phyloP scores from a whole-genome alignment of 2,113 vertebrate species.

The Pelvicachromis taeniatus region DNA sequence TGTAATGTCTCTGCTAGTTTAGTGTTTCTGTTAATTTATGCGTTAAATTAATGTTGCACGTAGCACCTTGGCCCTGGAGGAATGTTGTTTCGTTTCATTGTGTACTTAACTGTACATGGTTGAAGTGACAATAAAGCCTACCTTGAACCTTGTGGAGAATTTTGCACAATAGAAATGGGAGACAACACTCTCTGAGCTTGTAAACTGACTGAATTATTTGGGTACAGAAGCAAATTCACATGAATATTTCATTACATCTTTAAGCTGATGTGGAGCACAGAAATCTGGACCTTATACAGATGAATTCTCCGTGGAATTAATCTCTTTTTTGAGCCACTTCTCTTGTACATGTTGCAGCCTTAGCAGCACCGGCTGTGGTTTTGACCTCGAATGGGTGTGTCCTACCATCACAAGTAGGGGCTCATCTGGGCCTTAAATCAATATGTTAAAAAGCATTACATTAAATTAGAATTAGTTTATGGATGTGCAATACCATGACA shows the following conservation, averaged over 20 bases:
- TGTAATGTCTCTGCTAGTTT: too few species aligned
- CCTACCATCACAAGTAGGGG: background rate
- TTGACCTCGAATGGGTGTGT: background rate
- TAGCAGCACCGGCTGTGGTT: background rate
- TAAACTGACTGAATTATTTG: background rate
- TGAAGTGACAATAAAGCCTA: too few species aligned
- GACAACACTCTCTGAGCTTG: background rate
- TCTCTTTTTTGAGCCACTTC: background rate
- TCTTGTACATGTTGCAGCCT: background rate
- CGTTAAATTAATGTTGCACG: too few species aligned
- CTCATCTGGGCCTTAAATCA: background rate
- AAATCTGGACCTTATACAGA: background rate
- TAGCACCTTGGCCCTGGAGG: too few species aligned
- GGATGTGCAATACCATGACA: background rate
- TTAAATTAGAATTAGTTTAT: background rate
- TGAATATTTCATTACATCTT: background rate
- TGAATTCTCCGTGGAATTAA: background rate
- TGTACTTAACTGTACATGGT: too few species aligned
- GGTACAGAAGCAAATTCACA: background rate
- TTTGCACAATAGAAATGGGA: background rate
- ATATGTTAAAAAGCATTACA: background rate
- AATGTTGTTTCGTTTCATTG: too few species aligned
- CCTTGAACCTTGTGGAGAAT: too few species aligned
- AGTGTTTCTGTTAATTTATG: too few species aligned
- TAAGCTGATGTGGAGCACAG: background rate